phyloP scores from a whole-genome alignment of 2,797 vertebrate genomes.

The Rhodeus uyekii region DNA sequence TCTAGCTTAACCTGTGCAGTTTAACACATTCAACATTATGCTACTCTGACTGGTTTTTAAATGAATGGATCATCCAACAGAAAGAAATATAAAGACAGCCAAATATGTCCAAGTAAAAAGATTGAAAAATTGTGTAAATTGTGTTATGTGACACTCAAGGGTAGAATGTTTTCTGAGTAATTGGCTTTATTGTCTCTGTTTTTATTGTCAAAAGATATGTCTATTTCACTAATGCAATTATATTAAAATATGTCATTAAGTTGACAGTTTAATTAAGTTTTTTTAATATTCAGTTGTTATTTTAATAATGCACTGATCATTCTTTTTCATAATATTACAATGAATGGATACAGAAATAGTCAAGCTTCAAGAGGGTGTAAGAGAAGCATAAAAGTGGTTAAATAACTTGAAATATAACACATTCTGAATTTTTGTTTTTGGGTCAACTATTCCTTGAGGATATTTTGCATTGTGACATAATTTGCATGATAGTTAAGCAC shows the following conservation, averaged over 20 bases:
- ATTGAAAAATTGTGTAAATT: too few relatives aligned
- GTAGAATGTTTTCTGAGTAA: neutral
- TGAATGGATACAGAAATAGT: neutral
- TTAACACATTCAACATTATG: neutral
- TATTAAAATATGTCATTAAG: neutral
- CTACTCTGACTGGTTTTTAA: neutral
- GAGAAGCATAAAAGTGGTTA: neutral
- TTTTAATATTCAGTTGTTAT: neutral
- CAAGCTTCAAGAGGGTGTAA: neutral
- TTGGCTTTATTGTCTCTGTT: neutral
- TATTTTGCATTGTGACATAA: neutral
- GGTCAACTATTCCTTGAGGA: neutral
- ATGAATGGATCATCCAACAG: neutral
- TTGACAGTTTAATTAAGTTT: neutral
- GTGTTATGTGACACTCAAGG: neutral
- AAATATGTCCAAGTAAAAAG: neutral
- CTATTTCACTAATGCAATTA: neutral
- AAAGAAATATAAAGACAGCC: neutral
- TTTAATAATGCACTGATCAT: neutral
- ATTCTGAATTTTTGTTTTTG: neutral
- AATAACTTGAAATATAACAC: neutral
- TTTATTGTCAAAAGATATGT: neutral
- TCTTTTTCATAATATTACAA: neutral
- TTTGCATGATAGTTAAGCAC: neutral
- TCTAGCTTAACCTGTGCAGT: too few relatives aligned